phyloP scores from a whole-genome alignment of 2,113 vertebrate genomes.

The Zapus hudsonius region DNA sequence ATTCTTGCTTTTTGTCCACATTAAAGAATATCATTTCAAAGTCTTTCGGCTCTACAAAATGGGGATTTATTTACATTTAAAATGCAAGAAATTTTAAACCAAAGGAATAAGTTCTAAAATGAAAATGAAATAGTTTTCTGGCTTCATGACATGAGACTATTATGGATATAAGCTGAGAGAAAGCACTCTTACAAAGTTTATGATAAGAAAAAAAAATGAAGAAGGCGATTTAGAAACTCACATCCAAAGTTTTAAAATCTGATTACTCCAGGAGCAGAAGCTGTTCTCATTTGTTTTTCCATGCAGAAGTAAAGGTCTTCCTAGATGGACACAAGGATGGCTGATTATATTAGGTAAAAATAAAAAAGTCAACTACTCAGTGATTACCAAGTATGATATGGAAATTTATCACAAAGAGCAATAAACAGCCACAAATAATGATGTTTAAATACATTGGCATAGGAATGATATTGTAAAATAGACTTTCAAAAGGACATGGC shows the following conservation, averaged over 20 bases:
- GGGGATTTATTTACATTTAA: not conserved
- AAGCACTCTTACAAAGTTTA: not conserved
- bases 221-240: not conserved
- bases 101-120: constrained; percentile 51
- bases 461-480: not conserved
- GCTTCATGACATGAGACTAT: not conserved
- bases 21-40: constrained; percentile 45
- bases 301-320: not conserved
- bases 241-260: not conserved
- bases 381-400: not conserved
- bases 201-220: not conserved
- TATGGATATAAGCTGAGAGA: not conserved
- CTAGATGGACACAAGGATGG: not conserved
- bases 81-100: constrained; percentile 11
- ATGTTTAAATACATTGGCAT: not conserved
- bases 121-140: constrained; percentile 38
- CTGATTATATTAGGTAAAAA: not conserved
- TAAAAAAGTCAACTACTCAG: not conserved
- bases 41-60: not conserved
- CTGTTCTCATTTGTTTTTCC: not conserved
- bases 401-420: not conserved
- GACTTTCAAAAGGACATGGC: not conserved
- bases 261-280: not conserved
- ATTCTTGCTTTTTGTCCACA: constrained; percentile 10
- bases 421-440: not conserved